A percentile compares a stretch with the other conserved stretches of the same genome.
phyloP scores from a whole-genome alignment of 2,113 vertebrate species.

The Zapus hudsonius region DNA sequence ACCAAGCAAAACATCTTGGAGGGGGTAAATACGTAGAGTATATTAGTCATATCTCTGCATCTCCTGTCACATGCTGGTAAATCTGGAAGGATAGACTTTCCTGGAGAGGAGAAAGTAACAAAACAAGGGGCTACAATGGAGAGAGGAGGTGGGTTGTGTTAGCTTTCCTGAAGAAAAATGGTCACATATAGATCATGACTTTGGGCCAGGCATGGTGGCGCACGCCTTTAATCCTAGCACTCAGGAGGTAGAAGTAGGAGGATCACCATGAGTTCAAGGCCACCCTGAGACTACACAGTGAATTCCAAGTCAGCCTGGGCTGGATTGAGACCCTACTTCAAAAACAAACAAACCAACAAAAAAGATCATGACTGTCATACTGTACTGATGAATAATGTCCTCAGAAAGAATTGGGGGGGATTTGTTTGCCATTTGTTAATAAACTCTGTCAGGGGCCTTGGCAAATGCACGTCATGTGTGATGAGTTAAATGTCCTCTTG shows the following conservation, averaged over 20 bases:
- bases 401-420: not conserved
- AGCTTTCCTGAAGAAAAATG: not conserved
- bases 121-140: not conserved
- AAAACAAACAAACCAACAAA: too few relatives aligned
- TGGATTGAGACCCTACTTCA: too few relatives aligned
- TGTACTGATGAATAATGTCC: not conserved
- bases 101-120: not conserved
- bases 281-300: too few relatives aligned
- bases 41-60: not conserved
- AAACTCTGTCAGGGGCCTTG: too few relatives aligned
- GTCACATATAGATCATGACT: not conserved
- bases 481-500: slow-evolving; percentile 12
- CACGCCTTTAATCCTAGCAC: too few relatives aligned
- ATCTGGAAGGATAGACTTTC: not conserved
- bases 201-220: too few relatives aligned
- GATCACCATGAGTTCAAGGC: too few relatives aligned
- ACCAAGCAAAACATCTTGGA: not conserved
- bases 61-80: not conserved
- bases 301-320: too few relatives aligned
- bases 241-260: too few relatives aligned
- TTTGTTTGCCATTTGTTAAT: slow-evolving; percentile 40
- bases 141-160: not conserved
- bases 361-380: not conserved
- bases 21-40: not conserved
- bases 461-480: not conserved